Base-by-base conservation (phyloP, 2,888 invertebrate genomes). In the Idaea dimidiata region DNA sequence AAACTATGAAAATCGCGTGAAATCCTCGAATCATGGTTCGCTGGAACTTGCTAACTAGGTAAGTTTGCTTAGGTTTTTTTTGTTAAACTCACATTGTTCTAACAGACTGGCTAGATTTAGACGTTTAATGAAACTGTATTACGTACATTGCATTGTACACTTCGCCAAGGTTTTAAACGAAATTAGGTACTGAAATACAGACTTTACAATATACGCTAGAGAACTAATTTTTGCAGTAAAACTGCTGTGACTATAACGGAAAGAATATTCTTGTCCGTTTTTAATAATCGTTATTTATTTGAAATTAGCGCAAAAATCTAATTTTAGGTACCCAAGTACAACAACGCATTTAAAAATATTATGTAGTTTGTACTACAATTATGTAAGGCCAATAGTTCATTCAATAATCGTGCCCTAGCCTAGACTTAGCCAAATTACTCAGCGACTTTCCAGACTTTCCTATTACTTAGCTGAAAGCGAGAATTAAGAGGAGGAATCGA, bases 21-120 rank as follows among this genome's bases (percentile, higher is more conserved):
- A 68, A 67, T 70, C 71, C 70, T 72, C 69, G 60, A 65, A 62
- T 59, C 59, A 77, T 78, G 76, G 71, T 24, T 24, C 24, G 24
- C 71, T 43, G 43, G 10, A 66, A 76, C 71, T 77, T 72, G 73
- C 73, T 77, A 79, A 77, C 78, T 72, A 73, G 70, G 60, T 57
- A 17, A 65, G 53, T 65, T 66, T 64, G 66, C 72, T 74, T 73
- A 68, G 68, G 71, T 77, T 74, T 72, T 66, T 72, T 66, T 67
- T 72, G 72, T 68, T 72, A 70, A 66, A 68, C 75, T 77, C 70
- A 73, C 71, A 66, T 62, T 70, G 68, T 69, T 72, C 72, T 62
- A 76, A 65, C 72, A 66, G 67, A 72, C 69, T 72, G 68, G 71
- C 69, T 67, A 65, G 72, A 71, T 76, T 43, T 43, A 43, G 43